Evolutionary conservation across 2,797 vertebrate genomes (phyloP).

Genomic region (Rhodeus uyekii): DNA sequence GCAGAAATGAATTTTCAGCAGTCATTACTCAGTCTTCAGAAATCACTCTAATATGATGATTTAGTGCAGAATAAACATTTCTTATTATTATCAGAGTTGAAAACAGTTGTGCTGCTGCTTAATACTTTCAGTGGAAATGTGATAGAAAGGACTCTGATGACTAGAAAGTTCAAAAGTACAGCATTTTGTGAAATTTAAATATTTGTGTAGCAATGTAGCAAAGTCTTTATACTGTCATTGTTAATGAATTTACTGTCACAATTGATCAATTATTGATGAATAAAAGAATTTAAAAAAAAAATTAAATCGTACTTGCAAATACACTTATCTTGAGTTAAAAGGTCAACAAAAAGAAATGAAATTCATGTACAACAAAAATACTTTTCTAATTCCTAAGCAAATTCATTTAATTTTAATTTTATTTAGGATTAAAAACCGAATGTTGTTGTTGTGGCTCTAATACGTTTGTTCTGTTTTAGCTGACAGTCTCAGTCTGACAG

Average conservation of each 20-base stretch:
- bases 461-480: constrained; percentile 68
- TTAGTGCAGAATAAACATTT: not conserved
- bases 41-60: not conserved
- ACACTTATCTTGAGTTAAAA: not conserved
- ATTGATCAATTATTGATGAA: not conserved
- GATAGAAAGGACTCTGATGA: not conserved
- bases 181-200: too few relatives aligned
- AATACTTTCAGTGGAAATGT: not conserved
- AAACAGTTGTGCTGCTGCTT: not conserved
- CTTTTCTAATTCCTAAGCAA: not conserved
- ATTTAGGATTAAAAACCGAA: not conserved
- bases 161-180: not conserved
- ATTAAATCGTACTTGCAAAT: not conserved
- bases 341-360: not conserved
- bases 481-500: constrained; percentile 69
- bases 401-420: not conserved
- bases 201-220: not conserved
- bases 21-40: not conserved
- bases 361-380: not conserved
- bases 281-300: not conserved
- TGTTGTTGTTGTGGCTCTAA: constrained; percentile 33
- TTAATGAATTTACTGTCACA: not conserved
- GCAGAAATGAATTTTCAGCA: not conserved
- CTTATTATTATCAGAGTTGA: not conserved
- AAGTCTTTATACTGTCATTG: not conserved